Conservation (phyloP, 2,888 invertebrate species). For the Nemurella pictetii region DNA sequence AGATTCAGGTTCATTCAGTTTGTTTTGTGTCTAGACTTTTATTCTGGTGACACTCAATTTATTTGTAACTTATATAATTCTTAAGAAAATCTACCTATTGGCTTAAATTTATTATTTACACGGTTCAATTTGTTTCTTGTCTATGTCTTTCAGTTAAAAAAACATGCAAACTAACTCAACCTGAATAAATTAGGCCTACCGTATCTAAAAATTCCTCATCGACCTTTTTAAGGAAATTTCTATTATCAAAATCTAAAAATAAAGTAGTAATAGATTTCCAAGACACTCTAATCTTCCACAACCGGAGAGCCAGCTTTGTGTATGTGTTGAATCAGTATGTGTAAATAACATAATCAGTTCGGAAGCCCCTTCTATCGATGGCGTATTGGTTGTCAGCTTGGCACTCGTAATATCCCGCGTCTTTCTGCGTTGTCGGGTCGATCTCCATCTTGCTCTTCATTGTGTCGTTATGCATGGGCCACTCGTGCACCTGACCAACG, state of each 20-base stretch:
- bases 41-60: too few relatives aligned
- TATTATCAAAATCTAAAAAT: background rate
- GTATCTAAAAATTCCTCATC: too few relatives aligned
- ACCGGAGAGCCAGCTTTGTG: background rate
- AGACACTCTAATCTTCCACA: background rate
- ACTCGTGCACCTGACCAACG: slow-evolving; percentile 63
- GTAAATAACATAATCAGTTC: slow-evolving; percentile 58
- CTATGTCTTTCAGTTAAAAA: too few relatives aligned
- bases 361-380: slow-evolving; percentile 67
- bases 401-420: slow-evolving; percentile 72
- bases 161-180: too few relatives aligned
- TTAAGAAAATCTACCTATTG: too few relatives aligned
- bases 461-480: slow-evolving; percentile 65
- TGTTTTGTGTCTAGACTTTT: too few relatives aligned
- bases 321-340: slow-evolving; percentile 42
- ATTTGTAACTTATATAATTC: too few relatives aligned
- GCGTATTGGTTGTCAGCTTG: slow-evolving; percentile 73
- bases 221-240: too few relatives aligned
- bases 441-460: slow-evolving; percentile 75
- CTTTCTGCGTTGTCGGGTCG: slow-evolving; percentile 72
- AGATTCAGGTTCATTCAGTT: too few relatives aligned
- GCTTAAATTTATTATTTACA: too few relatives aligned
- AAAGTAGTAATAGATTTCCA: background rate
- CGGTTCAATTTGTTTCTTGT: too few relatives aligned
- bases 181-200: too few relatives aligned